Evolutionary conservation across 30 jellyfish, hydroid and myxozoan genomes (phyloP).

Genomic region (Cassiopea xamachana): DNA sequence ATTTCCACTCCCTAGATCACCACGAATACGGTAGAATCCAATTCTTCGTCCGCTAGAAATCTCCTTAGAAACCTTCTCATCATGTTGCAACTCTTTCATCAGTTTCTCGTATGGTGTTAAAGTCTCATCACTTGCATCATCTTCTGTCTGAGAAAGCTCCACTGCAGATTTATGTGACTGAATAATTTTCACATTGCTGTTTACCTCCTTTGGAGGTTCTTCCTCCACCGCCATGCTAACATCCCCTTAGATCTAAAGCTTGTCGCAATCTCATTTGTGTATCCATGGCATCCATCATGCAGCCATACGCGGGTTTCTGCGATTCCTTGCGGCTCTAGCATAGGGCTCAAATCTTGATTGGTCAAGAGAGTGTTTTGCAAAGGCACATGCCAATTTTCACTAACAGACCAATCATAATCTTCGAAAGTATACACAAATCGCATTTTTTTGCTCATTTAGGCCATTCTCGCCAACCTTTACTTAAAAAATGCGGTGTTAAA

Average conservation of each 20-base stretch:
- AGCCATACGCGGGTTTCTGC: constrained; percentile 29
- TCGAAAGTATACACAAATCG: too few species aligned
- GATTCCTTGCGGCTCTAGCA: too few species aligned
- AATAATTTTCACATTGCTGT: constrained; percentile 32
- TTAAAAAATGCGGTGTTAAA: too few species aligned
- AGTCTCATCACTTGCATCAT: constrained; percentile 24
- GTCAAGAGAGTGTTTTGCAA: too few species aligned
- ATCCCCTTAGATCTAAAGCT: background rate
- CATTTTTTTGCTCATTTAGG: too few species aligned
- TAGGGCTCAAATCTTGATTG: too few species aligned
- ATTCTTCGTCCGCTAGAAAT: constrained; percentile 88
- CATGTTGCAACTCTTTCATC: constrained; percentile 70
- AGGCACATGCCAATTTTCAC: too few species aligned
- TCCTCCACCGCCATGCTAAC: constrained; percentile 80
- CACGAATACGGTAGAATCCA: constrained; percentile 94
- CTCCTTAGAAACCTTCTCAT: constrained; percentile 88
- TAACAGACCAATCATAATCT: too few species aligned
- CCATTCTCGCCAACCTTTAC: too few species aligned
- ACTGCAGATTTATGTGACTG: constrained; percentile 29
- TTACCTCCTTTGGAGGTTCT: constrained; percentile 79
- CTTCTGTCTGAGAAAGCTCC: constrained; percentile 2
- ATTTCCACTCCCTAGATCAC: constrained; percentile 96
- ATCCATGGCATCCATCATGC: constrained; percentile 29
- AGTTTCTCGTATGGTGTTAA: constrained; percentile 79
- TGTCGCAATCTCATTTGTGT: constrained; percentile 18